Evolutionary conservation across 2,888 invertebrate species (phyloP).

Genomic region (Chrysotoxum bicinctum): DNA sequence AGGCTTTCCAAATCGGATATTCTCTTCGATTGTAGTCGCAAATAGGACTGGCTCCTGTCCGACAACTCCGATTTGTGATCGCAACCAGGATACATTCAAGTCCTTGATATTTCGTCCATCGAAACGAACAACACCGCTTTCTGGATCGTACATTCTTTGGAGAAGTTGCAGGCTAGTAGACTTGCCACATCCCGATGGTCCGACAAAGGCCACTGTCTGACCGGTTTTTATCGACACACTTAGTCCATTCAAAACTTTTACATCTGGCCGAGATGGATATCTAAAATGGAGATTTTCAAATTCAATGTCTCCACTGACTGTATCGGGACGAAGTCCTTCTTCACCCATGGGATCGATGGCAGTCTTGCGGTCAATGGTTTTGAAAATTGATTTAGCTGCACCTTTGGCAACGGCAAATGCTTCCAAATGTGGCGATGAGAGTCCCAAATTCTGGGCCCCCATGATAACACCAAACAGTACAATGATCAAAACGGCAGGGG

Average conservation of each 20-base stretch:
- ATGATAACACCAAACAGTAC: conserved; percentile 90
- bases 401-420: conserved; percentile 87
- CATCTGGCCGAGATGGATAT: conserved; percentile 90
- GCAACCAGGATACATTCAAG: conserved; percentile 88
- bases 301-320: conserved; percentile 85
- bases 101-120: conserved; percentile 85
- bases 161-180: conserved; percentile 90
- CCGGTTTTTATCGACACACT: conserved; percentile 85
- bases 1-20: conserved; percentile 88
- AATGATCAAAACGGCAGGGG: conserved; percentile 87
- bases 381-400: conserved; percentile 88
- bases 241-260: conserved; percentile 87
- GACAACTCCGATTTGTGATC: conserved; percentile 91
- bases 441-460: conserved; percentile 90
- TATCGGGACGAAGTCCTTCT: conserved; percentile 84
- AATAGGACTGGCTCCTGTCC: conserved; percentile 94
- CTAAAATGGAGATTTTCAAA: conserved; percentile 87
- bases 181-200: conserved; percentile 91
- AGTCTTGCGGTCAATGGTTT: conserved; percentile 88
- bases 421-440: conserved; percentile 89
- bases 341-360: conserved; percentile 87
- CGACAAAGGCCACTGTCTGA: conserved; percentile 88
- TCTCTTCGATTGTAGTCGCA: conserved; percentile 87
- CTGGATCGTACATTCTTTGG: conserved; percentile 89
- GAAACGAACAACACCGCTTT: conserved; percentile 83